A percentile compares a stretch with the other conserved stretches of the same genome.
Conservation (phyloP, 2,113 vertebrate species). For the Ictalurus punctatus region DNA sequence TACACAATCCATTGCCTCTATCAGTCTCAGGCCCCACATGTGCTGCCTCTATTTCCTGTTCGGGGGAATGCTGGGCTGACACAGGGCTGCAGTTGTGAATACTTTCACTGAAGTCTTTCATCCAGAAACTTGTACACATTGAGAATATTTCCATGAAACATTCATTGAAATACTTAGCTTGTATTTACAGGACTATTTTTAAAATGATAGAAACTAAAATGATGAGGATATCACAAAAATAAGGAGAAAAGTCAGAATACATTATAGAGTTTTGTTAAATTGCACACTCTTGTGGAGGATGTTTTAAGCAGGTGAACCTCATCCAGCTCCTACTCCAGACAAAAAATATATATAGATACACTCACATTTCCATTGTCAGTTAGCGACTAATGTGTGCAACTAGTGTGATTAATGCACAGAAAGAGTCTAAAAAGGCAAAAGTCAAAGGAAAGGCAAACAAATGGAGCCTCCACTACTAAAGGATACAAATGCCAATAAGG, state of each 20-base stretch:
- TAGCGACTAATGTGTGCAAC: slow-evolving; percentile 21
- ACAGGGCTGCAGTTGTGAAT: slow-evolving; percentile 73
- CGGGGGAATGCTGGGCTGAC: slow-evolving; percentile 65
- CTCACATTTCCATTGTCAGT: slow-evolving; percentile 29
- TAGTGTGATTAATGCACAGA: slow-evolving; percentile 43
- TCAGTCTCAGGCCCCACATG: slow-evolving; percentile 70
- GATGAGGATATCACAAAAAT: neutral
- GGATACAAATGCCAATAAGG: neutral
- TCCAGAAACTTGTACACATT: neutral
- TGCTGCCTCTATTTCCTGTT: slow-evolving; percentile 75
- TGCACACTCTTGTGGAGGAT: neutral
- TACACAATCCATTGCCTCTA: slow-evolving; percentile 67
- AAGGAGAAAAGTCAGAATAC: slow-evolving; percentile 18
- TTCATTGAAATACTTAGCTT: slow-evolving; percentile 13
- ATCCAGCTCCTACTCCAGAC: neutral
- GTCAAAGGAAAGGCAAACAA: slow-evolving; percentile 19
- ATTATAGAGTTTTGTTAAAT: slow-evolving; percentile 35
- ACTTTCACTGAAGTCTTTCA: slow-evolving; percentile 67
- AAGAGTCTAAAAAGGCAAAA: slow-evolving; percentile 2
- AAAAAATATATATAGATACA: slow-evolving; percentile 16
- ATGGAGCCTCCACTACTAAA: slow-evolving; percentile 9
- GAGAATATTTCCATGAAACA: slow-evolving; percentile 12
- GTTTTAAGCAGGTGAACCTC: neutral
- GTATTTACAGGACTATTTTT: neutral
- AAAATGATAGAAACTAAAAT: neutral